Conservation (phyloP, 1,140 invertebrate genomes). For the Charaxes varanes region DNA sequence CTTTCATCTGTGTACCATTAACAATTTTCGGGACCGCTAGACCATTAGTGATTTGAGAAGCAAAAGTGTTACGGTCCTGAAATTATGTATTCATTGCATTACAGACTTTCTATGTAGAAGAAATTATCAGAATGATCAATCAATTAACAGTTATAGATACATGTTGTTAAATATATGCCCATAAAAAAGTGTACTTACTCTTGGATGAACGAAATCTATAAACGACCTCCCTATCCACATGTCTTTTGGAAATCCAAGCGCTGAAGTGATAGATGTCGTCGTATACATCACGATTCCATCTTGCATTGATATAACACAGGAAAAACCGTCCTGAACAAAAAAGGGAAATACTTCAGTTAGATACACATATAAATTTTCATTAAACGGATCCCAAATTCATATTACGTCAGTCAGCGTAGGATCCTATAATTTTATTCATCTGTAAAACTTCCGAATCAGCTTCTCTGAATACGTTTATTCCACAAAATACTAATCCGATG, state of each 20-base stretch:
- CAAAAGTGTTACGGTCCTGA: constrained; percentile 77
- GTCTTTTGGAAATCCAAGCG: constrained; percentile 87
- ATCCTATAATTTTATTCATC: no score
- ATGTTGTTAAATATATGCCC: no score
- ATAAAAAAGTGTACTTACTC: no score
- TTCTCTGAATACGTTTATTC: no score
- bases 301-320: constrained; percentile 86
- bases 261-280: constrained; percentile 79
- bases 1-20: constrained; percentile 41
- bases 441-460: no score
- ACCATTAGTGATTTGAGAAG: constrained; percentile 74
- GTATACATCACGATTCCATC: constrained; percentile 87
- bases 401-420: no score
- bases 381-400: no score
- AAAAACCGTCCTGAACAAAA: constrained; percentile 79
- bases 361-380: not conserved
- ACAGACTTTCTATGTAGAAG: no score
- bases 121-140: not conserved
- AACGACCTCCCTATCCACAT: constrained; percentile 91
- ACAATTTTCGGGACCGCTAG: constrained; percentile 66
- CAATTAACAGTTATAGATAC: not conserved
- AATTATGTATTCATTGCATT: constrained; percentile 36
- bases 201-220: constrained; percentile 89
- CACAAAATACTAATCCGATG: no score
- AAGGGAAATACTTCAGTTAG: not conserved